phyloP scores from a whole-genome alignment of 2,888 invertebrate genomes.

The Andrena hattorfiana region DNA sequence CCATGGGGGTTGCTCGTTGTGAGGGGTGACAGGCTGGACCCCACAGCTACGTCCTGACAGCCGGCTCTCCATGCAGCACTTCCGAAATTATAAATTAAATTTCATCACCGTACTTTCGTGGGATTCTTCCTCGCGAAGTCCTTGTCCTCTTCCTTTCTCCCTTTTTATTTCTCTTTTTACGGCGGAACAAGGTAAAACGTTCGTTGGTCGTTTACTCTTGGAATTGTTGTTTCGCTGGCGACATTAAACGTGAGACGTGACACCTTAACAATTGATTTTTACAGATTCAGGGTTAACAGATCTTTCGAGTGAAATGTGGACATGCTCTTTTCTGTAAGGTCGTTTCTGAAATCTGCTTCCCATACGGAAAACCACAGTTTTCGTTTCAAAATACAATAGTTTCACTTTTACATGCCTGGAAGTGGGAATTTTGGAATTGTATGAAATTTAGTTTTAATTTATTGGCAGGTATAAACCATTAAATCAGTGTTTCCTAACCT shows the following conservation, averaged over 20 bases:
- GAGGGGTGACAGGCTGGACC: conserved; percentile 58
- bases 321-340: no score
- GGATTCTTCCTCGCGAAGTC: conserved; percentile 62
- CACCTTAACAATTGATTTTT: background rate
- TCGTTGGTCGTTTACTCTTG: background rate
- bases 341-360: background rate
- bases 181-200: conserved; percentile 1
- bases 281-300: background rate
- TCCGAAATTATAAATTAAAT: conserved; percentile 82
- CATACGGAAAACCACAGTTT: background rate
- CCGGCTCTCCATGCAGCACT: conserved; percentile 71
- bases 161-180: background rate
- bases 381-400: no score
- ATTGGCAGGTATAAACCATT: no score
- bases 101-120: conserved; percentile 66
- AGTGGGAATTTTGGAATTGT: no score
- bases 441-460: no score
- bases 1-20: conserved; percentile 60
- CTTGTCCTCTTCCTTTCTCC: conserved; percentile 29
- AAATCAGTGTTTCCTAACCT: no score
- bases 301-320: background rate
- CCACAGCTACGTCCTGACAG: conserved; percentile 69
- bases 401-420: no score
- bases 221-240: no score
- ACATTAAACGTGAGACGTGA: no score